Base-by-base conservation (phyloP, 2,888 invertebrate species). In the Andrena haemorrhoa region DNA sequence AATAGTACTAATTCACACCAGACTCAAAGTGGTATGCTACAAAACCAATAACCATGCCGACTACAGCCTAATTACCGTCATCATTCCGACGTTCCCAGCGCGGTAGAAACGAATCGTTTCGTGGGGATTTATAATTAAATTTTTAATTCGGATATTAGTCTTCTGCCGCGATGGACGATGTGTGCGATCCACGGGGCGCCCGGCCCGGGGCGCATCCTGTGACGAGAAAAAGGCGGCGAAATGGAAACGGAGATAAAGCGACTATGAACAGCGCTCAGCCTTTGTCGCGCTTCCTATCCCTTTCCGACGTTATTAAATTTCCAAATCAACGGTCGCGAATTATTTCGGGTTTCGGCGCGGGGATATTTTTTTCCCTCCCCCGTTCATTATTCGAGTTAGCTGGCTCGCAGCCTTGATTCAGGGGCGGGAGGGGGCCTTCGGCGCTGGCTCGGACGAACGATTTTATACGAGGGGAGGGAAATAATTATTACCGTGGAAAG, bases 141-240 rank as follows among this genome's bases (percentile, higher is more conserved):
- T 87, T 87, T 83, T 82, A 79, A 83, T 84, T 70, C 53, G 75
- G 61, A 75, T 82, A 86, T 88, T 88, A 83, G 81, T 87, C 85
- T 83, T 74, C 75, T 31, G 74, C 41, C 35, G 20, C 53, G 53
- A 63, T 69, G 73, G 80, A 64, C 63, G 83, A 86, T 79, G 77
- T 51, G 77, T 60, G 31, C 70, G 53, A 65, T 51, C 49, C 65
- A 31, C 31, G 63, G 33, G 60, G 26, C 4, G 61, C 33, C 12
- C 12, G 41, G 12, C 12, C 51, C n/a, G 23, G 12, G 23, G 58
- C 29, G 65, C 49, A 61, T 70, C 58, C 41, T 35, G 20, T 49
- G 56, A 75, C 64, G 73, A 58, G 74, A 58, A 69, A 33, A 49
- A 78, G 35, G 60, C 82, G 47, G 35, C 68, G 78, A 72, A 82